phyloP scores from a whole-genome alignment of 2,113 vertebrate genomes.

The Pogona vitticeps region DNA sequence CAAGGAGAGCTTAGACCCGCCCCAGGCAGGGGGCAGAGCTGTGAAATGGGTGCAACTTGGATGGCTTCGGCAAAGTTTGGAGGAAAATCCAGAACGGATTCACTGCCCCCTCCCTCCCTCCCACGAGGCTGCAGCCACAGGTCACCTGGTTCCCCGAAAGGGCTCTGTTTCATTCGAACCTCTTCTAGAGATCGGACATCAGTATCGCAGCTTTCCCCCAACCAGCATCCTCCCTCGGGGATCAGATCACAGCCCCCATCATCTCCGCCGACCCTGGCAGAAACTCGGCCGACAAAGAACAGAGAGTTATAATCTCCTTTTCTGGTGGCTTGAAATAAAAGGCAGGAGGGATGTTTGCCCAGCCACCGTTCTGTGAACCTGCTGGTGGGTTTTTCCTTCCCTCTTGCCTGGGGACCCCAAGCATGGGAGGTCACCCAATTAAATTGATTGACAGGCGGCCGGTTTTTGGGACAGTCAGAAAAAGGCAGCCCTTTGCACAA shows the following conservation, averaged over 20 bases:
- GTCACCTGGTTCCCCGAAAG: too few species aligned
- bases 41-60: not conserved
- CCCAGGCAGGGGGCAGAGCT: not conserved
- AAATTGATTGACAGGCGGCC: not conserved
- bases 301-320: rapidly evolving
- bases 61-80: not conserved
- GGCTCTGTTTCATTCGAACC: too few species aligned
- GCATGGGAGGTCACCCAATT: not conserved
- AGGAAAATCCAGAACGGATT: too few species aligned
- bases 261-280: not conserved
- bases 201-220: not conserved
- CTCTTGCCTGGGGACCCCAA: too few species aligned
- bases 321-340: not conserved
- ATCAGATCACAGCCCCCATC: not conserved
- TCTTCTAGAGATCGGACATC: too few species aligned
- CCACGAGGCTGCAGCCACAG: too few species aligned
- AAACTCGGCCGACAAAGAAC: too few species aligned
- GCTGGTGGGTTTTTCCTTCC: not conserved
- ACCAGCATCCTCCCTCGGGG: not conserved
- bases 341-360: too few species aligned
- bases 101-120: too few species aligned
- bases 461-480: not conserved
- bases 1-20: not conserved
- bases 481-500: not conserved
- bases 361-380: not conserved